Percentiles rank a stretch among this genome's conserved stretches.
These are phyloP conservation scores for Hylaea fasciaria DNA, from an alignment of 2,888 invertebrate genomes.

Conservation along the genomic window DNA sequence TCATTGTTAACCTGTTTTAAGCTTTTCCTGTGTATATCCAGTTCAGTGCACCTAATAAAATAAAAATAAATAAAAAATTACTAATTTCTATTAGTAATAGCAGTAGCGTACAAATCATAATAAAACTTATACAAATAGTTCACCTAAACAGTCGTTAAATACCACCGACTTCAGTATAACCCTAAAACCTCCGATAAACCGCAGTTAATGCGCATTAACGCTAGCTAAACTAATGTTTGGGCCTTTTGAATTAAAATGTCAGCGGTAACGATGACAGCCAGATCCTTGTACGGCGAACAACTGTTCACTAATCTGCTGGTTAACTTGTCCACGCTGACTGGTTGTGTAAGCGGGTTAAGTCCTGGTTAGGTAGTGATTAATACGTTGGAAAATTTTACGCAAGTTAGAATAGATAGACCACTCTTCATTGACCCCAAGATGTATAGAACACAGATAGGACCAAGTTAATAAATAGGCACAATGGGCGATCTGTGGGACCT, in stretches of 20 bases:
- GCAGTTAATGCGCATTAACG: constrained; percentile 18
- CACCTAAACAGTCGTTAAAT: constrained; percentile 1
- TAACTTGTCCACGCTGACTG: constrained; percentile 12
- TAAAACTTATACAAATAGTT: neutral
- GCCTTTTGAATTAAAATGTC: constrained; percentile 52
- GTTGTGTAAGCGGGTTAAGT: constrained; percentile 30
- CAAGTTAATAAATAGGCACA: too few species aligned
- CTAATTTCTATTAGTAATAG: too few species aligned
- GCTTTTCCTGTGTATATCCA: too few species aligned
- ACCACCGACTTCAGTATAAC: constrained; percentile 14
- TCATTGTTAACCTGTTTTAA: too few species aligned
- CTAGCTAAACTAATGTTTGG: constrained; percentile 35
- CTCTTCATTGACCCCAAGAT: too few species aligned
- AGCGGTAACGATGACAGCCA: constrained; percentile 32
- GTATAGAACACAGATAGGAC: too few species aligned
- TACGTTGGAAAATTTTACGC: constrained; percentile 2
- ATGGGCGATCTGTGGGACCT: too few species aligned
- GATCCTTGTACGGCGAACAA: constrained; percentile 31
- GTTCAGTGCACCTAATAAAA: too few species aligned
- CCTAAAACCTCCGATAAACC: constrained; percentile 20
- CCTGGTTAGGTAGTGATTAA: constrained; percentile 12
- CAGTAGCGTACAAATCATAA: too few species aligned
- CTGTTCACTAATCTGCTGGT: constrained; percentile 25
- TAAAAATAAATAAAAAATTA: too few species aligned
- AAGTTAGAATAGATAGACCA: too few species aligned